Evolutionary conservation across 2,797 vertebrate species (phyloP).

Genomic region (Argyrosomus regius): DNA sequence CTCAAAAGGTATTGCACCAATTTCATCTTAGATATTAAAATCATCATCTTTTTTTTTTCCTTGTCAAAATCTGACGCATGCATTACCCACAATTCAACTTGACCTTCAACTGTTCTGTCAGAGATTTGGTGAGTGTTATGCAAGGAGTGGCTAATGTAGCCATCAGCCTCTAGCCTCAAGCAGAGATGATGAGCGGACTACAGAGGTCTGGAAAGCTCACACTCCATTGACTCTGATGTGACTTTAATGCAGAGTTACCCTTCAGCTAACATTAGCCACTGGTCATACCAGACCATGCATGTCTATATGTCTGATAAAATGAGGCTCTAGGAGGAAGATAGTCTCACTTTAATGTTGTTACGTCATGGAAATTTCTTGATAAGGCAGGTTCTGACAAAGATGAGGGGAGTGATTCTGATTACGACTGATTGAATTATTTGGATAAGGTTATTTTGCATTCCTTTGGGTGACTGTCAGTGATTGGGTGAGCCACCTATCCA

Average conservation of each 20-base stretch:
- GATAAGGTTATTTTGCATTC: slow-evolving; percentile 62
- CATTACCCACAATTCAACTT: slow-evolving; percentile 4
- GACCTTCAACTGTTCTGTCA: background rate
- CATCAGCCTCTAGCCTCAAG: background rate
- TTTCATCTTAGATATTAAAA: too few relatives aligned
- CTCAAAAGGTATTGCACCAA: too few relatives aligned
- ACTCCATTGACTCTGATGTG: background rate
- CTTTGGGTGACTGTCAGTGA: slow-evolving; percentile 61
- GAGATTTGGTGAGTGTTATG: background rate
- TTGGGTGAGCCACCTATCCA: slow-evolving; percentile 62
- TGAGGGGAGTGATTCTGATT: slow-evolving; percentile 45
- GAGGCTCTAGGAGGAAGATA: too few relatives aligned
- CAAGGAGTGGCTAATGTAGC: too few relatives aligned
- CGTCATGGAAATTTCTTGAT: slow-evolving; percentile 27
- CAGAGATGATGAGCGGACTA: background rate
- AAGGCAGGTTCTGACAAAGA: slow-evolving; percentile 26
- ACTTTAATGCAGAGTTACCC: background rate
- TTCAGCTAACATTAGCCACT: background rate
- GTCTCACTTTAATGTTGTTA: background rate
- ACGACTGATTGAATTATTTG: slow-evolving; percentile 67
- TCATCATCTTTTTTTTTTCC: background rate
- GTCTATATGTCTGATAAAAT: too few relatives aligned
- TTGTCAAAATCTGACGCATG: background rate
- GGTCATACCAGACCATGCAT: background rate
- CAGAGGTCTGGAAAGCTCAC: background rate